phyloP scores from a whole-genome alignment of 2,797 vertebrate species.

The Clangula hyemalis region DNA sequence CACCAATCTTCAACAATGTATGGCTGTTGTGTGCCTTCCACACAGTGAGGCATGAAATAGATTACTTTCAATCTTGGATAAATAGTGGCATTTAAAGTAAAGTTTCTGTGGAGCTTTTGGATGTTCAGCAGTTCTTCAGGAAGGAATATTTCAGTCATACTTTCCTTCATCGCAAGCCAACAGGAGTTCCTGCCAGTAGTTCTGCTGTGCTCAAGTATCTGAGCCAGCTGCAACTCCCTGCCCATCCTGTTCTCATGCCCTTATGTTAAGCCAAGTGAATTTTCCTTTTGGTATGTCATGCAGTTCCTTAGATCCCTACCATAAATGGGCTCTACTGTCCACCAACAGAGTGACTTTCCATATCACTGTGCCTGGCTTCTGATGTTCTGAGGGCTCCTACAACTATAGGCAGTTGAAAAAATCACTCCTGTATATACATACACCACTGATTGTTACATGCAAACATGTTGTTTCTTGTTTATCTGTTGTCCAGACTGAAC shows the following conservation, averaged over 20 bases:
- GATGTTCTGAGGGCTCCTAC: neutral
- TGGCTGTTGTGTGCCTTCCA: neutral
- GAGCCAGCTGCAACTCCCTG: neutral
- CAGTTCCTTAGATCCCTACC: neutral
- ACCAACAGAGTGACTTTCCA: neutral
- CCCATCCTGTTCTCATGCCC: neutral
- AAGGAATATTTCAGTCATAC: slow-evolving; percentile 10
- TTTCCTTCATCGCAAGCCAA: slow-evolving; percentile 31
- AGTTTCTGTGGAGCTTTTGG: neutral
- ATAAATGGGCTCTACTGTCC: neutral
- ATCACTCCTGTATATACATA: neutral
- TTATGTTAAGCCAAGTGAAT: neutral
- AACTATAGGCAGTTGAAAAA: neutral
- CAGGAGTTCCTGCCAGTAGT: neutral
- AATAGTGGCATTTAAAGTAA: neutral
- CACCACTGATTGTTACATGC: neutral
- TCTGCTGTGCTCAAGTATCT: neutral
- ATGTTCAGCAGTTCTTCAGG: neutral
- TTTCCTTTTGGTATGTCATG: slow-evolving; percentile 11
- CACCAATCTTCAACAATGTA: neutral
- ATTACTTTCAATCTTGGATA: neutral
- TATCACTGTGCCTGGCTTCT: neutral
- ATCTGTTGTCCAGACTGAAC: neutral
- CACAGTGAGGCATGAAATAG: neutral
- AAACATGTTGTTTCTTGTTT: neutral